Evolutionary conservation across 1,140 invertebrate species (phyloP).

Genomic region (Zaprionus ornatus): DNA sequence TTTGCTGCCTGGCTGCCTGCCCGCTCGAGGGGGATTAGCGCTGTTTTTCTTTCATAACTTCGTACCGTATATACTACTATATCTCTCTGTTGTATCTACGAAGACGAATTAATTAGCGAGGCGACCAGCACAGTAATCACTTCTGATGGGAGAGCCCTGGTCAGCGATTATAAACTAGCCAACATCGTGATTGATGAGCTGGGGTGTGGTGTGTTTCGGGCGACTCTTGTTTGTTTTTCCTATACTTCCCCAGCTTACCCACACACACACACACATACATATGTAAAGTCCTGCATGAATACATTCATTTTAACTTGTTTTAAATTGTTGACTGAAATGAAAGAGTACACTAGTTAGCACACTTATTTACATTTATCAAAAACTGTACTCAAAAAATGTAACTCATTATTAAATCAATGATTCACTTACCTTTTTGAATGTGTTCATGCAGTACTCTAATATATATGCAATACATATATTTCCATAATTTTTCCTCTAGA

Average conservation of each 20-base stretch:
- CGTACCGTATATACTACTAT: background rate
- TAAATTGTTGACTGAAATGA: no score
- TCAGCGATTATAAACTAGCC: conserved; percentile 28
- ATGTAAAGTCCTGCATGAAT: no score
- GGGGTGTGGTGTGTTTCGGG: conserved; percentile 22
- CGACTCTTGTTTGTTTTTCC: conserved; percentile 26
- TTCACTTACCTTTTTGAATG: no score
- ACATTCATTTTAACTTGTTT: no score
- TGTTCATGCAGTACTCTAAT: background rate
- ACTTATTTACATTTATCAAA: no score
- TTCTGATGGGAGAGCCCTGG: conserved; percentile 22
- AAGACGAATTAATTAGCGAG: conserved; percentile 52
- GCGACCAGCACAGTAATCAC: conserved; percentile 25
- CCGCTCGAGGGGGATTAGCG: conserved; percentile 43
- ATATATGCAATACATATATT: conserved; percentile 22
- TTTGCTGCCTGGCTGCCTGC: background rate
- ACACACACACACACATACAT: background rate
- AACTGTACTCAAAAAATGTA: no score
- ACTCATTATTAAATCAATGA: no score
- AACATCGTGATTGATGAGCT: conserved; percentile 49
- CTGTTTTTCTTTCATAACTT: conserved; percentile 24
- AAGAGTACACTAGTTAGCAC: no score
- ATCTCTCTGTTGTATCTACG: conserved; percentile 5
- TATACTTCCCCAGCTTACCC: background rate
- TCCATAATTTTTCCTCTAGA: conserved; percentile 34